Evolutionary conservation across 2,113 vertebrate species (phyloP).

Genomic region (Pangasianodon hypophthalmus): DNA sequence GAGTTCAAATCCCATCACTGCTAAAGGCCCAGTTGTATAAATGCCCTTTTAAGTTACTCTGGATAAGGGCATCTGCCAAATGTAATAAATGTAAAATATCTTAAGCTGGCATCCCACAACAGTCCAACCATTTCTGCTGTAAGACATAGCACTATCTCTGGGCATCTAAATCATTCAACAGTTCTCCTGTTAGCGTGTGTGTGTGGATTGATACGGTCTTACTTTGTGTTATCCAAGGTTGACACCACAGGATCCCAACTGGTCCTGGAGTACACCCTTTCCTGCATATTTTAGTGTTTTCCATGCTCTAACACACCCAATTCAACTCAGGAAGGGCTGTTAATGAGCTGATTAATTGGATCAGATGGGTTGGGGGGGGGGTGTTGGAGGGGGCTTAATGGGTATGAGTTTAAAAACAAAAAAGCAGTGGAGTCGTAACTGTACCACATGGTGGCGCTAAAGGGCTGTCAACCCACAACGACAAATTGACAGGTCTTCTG

Average conservation of each 20-base stretch:
- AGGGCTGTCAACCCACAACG: background rate
- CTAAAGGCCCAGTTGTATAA: background rate
- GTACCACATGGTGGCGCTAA: constrained; percentile 29
- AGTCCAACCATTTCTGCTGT: background rate
- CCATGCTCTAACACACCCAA: constrained; percentile 3
- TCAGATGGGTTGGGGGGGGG: background rate
- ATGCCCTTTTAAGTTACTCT: background rate
- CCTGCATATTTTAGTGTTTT: background rate
- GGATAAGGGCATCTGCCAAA: background rate
- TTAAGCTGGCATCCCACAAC: background rate
- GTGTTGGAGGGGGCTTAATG: background rate
- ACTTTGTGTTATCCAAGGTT: background rate
- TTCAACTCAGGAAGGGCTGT: background rate
- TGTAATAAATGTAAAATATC: background rate
- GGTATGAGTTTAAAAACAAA: background rate
- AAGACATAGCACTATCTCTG: background rate
- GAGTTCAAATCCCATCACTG: too few relatives aligned
- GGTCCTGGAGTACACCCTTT: background rate
- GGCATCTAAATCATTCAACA: background rate
- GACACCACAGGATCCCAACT: background rate
- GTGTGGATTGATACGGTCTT: background rate
- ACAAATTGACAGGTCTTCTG: background rate
- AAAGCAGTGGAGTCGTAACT: background rate
- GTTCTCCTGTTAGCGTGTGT: background rate
- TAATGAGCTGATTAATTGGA: constrained; percentile 29